Evolutionary conservation across 2,113 vertebrate species (phyloP), one percentile per base, ranked within the genome.

Genomic region (Paraplagusia blochii): DNA sequence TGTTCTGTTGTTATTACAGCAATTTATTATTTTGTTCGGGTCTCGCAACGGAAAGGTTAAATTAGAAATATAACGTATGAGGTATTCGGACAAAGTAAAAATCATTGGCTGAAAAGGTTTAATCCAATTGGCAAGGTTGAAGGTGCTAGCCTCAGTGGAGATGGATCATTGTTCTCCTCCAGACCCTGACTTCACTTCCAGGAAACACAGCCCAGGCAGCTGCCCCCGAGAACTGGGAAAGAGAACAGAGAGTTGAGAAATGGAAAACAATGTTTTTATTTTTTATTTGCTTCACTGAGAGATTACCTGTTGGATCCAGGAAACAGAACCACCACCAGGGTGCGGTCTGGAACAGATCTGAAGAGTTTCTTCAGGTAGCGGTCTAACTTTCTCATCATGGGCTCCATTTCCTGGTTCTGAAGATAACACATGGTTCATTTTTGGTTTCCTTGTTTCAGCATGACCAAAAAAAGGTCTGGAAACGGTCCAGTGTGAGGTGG

Each of bases 241-340:
- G 51, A 39, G 47, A 66, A 22, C 55, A 22, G 7, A 69, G 6
- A 40, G 13, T 11, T 71, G 33, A 54, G 43, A 44, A 47, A 58
- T 35, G 9, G n/a, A 12, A 13, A 11, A 53, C 13, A 14, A 34
- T 1, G 17, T 7, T 49, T 29, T 14, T 5, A 39, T 19, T 42
- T 1, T 38, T 40, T n/a, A n/a, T n/a, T 35, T 17, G 11, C 46
- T 1, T n/a, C 0, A 9, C 22, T 4, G 34, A 11, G 12, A 53
- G 36, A 14, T 90, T 86, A 96, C 94, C 91, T 92, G 42, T 55
- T 80, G 29, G 47, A 38, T 55, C 92, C 93, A 33, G 88, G 92
- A 14, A 98, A 84, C 17, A 97, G 68, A 9, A 95, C 67, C 3
- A 94, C 7, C 0, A 93, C 96, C 58, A 96, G 80, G 2, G 91